phyloP scores from a whole-genome alignment of 2,113 vertebrate species.

The Atlantisia rogersi region DNA sequence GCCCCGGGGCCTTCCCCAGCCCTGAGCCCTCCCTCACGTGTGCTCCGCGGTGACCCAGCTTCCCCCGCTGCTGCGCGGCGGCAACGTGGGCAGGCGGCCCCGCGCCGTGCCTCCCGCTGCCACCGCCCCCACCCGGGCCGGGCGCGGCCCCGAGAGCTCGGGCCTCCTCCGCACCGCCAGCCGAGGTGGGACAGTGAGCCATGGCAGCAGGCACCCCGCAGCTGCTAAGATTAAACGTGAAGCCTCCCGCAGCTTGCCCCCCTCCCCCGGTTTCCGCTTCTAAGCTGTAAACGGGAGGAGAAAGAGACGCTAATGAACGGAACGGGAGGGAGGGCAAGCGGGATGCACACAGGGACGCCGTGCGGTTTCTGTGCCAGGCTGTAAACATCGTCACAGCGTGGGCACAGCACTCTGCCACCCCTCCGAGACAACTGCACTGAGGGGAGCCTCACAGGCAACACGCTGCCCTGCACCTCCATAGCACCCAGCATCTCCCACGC shows the following conservation, averaged over 20 bases:
- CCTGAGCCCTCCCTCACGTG: constrained; percentile 56
- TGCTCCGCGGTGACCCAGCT: constrained; percentile 9
- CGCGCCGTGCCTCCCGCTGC: neutral
- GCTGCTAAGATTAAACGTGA: neutral
- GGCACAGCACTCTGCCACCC: neutral
- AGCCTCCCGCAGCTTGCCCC: neutral
- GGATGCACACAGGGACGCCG: neutral
- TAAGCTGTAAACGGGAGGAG: neutral
- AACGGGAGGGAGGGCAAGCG: neutral
- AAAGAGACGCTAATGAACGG: neutral
- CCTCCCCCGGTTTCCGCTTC: neutral
- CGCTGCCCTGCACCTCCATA: neutral
- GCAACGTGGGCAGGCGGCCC: neutral
- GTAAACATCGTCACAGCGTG: fast-evolving
- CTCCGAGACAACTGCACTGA: too few species aligned
- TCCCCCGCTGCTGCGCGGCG: neutral
- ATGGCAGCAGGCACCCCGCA: neutral
- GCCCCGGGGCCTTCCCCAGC: neutral
- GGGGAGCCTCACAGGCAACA: neutral
- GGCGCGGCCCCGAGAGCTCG: neutral
- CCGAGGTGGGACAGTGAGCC: too few species aligned
- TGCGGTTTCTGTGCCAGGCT: fast-evolving
- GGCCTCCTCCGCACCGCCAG: too few species aligned
- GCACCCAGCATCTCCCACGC: fast-evolving
- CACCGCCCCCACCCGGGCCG: neutral